Conservation (phyloP, 2,113 vertebrate genomes). For the Candoia aspera region DNA sequence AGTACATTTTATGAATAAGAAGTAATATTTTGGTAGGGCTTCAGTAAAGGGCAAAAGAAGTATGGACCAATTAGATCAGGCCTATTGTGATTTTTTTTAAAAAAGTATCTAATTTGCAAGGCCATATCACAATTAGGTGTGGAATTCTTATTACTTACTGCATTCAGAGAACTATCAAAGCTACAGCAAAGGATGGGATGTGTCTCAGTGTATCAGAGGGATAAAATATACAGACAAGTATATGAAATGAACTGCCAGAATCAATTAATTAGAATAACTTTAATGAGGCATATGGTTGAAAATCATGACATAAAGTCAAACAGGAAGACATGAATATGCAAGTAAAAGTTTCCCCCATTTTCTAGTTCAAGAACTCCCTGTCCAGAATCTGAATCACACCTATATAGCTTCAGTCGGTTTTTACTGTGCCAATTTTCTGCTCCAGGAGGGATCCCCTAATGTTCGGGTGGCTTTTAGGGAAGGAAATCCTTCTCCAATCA, state of each 20-base stretch:
- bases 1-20: not conserved
- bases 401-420: not conserved
- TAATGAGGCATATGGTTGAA: not conserved
- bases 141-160: not conserved
- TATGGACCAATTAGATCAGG: not conserved
- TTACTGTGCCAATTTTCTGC: not conserved
- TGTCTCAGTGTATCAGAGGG: not conserved
- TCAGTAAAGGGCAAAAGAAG: not conserved
- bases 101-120: not conserved
- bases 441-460: not conserved
- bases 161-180: not conserved
- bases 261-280: not conserved
- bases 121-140: not conserved
- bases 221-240: not conserved
- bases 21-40: not conserved
- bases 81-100: not conserved
- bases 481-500: not conserved
- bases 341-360: not conserved
- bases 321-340: not conserved
- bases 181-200: not conserved
- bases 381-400: not conserved
- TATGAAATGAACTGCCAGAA: not conserved
- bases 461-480: not conserved
- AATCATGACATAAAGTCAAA: not conserved
- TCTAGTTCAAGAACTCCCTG: not conserved